Base-by-base conservation (phyloP, 2,113 vertebrate species). In the Malurus cyaneus region DNA sequence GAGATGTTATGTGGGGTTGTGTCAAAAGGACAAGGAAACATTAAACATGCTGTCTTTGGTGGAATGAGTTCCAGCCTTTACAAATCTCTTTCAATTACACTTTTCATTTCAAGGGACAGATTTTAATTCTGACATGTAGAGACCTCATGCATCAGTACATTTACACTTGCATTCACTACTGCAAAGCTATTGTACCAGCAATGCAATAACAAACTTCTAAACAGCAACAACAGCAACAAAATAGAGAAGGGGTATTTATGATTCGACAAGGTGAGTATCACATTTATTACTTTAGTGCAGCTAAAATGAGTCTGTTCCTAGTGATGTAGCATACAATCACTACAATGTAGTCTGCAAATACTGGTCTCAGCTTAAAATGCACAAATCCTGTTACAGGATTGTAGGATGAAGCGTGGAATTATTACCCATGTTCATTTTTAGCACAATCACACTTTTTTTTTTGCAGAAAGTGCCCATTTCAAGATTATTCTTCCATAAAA, bases 21-120 rank as follows among this genome's bases (percentile, higher is more conserved):
- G 70, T 88, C 77, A 92, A 88, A 94, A 95, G 67, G 66, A 85
- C 71, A 81, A 81, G 89, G 74, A 86, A 47, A 17, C 21, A 39
- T 59, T 81, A 62, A 82, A 66, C 26, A 46, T 53, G 59, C 28
- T 80, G n/a, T 80, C 44, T 92, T 86, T 56, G 34, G 26, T 29
- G 80, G 54, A 86, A 57, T 34, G 50, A 65, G 12, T 64, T 91
- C 65, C 80, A 87, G 62, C 72, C 20, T 83, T 86, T 29, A 77
- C 42, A 66, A 70, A 89, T 80, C n/a, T 92, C 39, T 92, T 95
- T 95, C 49, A 82, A 41, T 72, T 85, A 77, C 29, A 46, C 46
- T 64, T 94, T 96, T 92, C 54, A 64, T 88, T 81, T 86, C 54
- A 70, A 89, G 74, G 20, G 82, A 32, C 12, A 69, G 28, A 54